Evolutionary conservation across 2,113 vertebrate genomes (phyloP).

Genomic region (Corythaeola cristata): DNA sequence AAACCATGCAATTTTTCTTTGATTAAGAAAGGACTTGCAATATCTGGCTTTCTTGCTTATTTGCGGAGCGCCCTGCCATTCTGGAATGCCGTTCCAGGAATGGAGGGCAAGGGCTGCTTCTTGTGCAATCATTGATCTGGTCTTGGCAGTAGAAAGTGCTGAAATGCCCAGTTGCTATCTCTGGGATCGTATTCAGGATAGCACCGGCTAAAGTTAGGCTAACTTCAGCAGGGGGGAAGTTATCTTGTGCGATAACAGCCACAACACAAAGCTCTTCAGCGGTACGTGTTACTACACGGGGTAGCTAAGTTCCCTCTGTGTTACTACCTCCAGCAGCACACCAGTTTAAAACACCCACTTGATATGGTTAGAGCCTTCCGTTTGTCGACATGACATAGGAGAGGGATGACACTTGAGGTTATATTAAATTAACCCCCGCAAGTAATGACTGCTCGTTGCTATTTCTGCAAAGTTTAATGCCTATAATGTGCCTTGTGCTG

Average conservation of each 20-base stretch:
- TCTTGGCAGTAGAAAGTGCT: conserved; percentile 47
- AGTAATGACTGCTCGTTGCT: background rate
- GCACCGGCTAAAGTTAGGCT: background rate
- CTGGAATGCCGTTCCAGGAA: conserved; percentile 3
- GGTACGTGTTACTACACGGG: background rate
- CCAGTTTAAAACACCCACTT: background rate
- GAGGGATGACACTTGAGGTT: background rate
- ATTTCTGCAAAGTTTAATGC: background rate
- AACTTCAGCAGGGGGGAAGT: background rate
- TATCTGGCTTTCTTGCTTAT: conserved; percentile 25
- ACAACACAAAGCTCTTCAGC: background rate
- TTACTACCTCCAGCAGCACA: conserved; percentile 29
- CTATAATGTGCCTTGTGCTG: background rate
- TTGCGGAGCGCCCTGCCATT: conserved; percentile 16
- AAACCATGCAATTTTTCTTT: background rate
- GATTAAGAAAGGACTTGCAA: background rate
- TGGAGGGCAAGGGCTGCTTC: background rate
- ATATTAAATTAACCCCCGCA: background rate
- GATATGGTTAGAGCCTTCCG: background rate
- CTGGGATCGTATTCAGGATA: background rate
- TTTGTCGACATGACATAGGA: background rate
- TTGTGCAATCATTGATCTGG: conserved; percentile 50
- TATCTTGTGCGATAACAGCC: background rate
- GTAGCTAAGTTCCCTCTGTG: background rate
- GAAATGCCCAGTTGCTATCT: conserved; percentile 11